Evolutionary conservation across 1,140 invertebrate genomes (phyloP).

Genomic region (Anoplolepis gracilipes): DNA sequence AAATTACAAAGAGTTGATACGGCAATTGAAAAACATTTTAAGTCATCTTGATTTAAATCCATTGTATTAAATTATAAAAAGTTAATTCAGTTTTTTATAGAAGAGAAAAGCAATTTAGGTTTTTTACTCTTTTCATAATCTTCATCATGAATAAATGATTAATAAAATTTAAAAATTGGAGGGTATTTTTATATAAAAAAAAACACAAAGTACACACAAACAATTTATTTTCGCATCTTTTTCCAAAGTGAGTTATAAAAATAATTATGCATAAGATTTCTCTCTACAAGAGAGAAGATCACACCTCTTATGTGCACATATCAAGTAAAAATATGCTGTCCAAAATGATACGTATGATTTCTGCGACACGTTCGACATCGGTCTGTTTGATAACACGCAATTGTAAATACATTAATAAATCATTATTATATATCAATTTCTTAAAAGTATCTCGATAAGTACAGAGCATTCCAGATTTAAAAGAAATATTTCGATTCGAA

Average conservation of each 20-base stretch:
- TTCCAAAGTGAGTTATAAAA: slow-evolving; percentile 36
- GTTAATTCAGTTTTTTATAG: not conserved
- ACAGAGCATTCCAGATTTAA: not conserved
- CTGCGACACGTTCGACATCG: not conserved
- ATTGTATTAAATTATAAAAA: not conserved
- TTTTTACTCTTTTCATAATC: not conserved
- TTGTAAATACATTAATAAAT: not conserved
- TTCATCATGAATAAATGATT: not conserved
- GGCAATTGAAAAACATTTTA: not conserved
- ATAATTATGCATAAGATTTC: slow-evolving; percentile 28
- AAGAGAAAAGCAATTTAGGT: no score
- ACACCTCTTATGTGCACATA: not conserved
- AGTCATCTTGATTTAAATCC: not conserved
- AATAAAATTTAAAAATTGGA: not conserved
- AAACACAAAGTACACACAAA: slow-evolving; percentile 23
- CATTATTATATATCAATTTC: not conserved
- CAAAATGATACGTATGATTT: not conserved
- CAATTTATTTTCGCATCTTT: slow-evolving; percentile 36
- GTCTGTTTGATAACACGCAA: not conserved
- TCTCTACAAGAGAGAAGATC: not conserved
- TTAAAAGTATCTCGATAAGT: not conserved
- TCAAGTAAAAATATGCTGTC: slow-evolving; percentile 13
- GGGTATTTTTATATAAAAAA: not conserved
- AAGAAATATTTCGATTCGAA: not conserved
- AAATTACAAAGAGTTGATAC: not conserved